Base-by-base conservation (phyloP, 2,888 invertebrate genomes). In the Sceliomorpha sp. region DNA sequence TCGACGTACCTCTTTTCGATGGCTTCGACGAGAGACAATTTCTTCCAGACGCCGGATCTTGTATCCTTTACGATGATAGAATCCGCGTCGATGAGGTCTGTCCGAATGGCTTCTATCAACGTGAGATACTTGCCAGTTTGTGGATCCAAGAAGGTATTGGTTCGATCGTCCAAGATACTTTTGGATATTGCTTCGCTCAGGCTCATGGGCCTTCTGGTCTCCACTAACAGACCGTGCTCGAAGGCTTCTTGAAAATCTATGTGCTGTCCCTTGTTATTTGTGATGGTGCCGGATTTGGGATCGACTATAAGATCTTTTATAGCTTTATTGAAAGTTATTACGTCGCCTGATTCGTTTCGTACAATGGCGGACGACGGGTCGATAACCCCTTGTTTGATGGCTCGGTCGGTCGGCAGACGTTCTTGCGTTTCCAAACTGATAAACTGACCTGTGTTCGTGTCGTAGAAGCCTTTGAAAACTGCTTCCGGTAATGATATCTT, bases 391-490 rank as follows among this genome's bases (percentile, higher is more conserved):
- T 94, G 92, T 82, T 93, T 93, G 81, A 97, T 94, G 51, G 97
- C 97, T 77, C 94, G 92, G 88, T 95, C 94, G 47, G 95, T 93
- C 72, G 93, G 92, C 67, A 96, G 88, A 84, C 94, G 93, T 86
- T 95, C 94, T 77, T 93, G 93, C n/a, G 93, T 94, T 78, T 92
- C 91, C 1, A 95, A 93, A 84, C 94, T 94, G 27, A 93, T 93
- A 82, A 96, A 95, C 81, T 94, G 93, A 39, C 97, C 96, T 26
- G 94, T 93, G 77, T 92, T 91, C 0, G 95, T 94, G 89, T 98
- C 96, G 82, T 96, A 97, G 70, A 95, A 92, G n/a, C 96, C 96
- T 88, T 95, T 94, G 80, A 94, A 94, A n/a, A 97, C 94, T 1
- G 97, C 97, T 89, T 96, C 96, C 0, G 95, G 95, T 17, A 97